Percentiles rank a stretch among this genome's conserved stretches.
phyloP scores from a whole-genome alignment of 2,888 invertebrate genomes.

The Hydroisotoma schaefferi region DNA sequence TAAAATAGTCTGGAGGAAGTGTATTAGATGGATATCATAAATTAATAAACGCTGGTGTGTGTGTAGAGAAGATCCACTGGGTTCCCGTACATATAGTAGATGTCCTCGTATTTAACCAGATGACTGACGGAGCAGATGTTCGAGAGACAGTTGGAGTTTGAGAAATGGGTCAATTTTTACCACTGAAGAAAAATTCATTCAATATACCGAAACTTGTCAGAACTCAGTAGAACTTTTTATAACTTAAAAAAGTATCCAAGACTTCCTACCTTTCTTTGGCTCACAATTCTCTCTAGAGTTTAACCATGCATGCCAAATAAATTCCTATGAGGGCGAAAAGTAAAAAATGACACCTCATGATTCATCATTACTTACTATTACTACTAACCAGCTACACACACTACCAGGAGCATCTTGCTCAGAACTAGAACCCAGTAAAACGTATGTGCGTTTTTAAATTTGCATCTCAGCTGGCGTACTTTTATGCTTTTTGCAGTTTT shows the following conservation, averaged over 20 bases:
- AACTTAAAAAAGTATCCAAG: background rate
- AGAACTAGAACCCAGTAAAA: too few species aligned
- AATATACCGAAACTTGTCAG: too few species aligned
- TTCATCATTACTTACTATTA: constrained; percentile 15
- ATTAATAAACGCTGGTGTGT: too few species aligned
- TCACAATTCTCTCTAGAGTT: background rate
- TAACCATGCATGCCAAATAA: constrained; percentile 17
- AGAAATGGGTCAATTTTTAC: constrained; percentile 27
- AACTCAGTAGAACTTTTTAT: too few species aligned
- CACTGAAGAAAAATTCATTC: constrained; percentile 19
- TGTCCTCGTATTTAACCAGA: background rate
- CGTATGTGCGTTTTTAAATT: too few species aligned
- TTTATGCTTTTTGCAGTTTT: too few species aligned
- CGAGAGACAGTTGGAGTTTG: constrained; percentile 4
- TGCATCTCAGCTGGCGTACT: background rate
- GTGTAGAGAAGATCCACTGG: too few species aligned
- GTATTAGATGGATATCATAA: too few species aligned
- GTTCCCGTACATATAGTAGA: background rate
- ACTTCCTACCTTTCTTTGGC: background rate
- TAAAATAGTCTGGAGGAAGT: too few species aligned
- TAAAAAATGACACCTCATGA: constrained; percentile 18
- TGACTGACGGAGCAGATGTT: background rate
- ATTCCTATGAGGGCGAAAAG: background rate
- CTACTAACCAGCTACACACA: too few species aligned
- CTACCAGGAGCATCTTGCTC: background rate